These are phyloP conservation scores for Bombylius major DNA, from an alignment of 2,888 invertebrate genomes.

Conservation along the genomic window DNA sequence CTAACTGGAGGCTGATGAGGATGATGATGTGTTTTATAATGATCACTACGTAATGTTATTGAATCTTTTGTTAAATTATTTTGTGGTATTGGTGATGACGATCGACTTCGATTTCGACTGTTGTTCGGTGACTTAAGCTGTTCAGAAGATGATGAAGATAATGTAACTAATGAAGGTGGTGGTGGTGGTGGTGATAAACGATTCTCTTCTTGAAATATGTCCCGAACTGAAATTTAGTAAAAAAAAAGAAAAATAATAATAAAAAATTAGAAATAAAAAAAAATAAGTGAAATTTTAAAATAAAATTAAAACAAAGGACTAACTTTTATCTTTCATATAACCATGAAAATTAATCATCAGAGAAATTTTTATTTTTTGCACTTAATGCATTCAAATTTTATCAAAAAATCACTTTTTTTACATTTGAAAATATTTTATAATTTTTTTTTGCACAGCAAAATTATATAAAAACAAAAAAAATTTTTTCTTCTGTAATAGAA, in stretches of 20 bases:
- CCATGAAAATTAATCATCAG: constrained; percentile 4
- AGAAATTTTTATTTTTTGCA: not conserved
- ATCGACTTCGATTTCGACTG: constrained; percentile 12
- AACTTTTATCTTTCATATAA: constrained; percentile 6
- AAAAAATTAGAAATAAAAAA: constrained; percentile 15
- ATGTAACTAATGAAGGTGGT: not conserved
- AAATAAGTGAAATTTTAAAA: not conserved
- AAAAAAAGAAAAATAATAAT: constrained; percentile 16
- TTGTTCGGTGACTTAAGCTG: constrained; percentile 2
- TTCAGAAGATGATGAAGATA: not conserved
- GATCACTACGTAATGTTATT: constrained; percentile 4
- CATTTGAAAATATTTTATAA: too few relatives aligned
- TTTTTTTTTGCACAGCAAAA: too few relatives aligned
- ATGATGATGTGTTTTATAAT: constrained; percentile 2
- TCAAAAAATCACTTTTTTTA: too few relatives aligned
- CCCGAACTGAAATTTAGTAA: constrained; percentile 38
- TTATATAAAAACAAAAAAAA: too few relatives aligned
- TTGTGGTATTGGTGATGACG: constrained; percentile 3
- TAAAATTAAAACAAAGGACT: too few relatives aligned
- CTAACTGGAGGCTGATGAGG: constrained; percentile 37
- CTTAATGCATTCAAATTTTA: too few relatives aligned
- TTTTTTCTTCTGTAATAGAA: too few relatives aligned
- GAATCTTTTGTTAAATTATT: not conserved
- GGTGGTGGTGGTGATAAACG: constrained; percentile 22
- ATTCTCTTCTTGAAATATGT: constrained; percentile 39